A percentile compares a stretch with the other conserved stretches of the same genome.
phyloP scores from a whole-genome alignment of 2,797 vertebrate genomes.

The Melopsittacus undulatus region DNA sequence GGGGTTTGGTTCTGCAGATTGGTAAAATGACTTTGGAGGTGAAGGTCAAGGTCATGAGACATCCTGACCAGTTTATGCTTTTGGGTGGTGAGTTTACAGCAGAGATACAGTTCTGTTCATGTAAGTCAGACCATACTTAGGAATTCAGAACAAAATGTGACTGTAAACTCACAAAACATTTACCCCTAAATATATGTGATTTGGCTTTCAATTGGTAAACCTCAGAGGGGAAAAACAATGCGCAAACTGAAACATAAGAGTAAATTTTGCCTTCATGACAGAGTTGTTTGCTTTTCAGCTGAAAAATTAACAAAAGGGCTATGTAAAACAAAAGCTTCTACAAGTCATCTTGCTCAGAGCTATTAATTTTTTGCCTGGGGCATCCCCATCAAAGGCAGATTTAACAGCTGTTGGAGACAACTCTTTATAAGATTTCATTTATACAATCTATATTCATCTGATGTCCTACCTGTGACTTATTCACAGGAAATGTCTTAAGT shows the following conservation, averaged over 20 bases:
- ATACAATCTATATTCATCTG: background rate
- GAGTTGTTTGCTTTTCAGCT: background rate
- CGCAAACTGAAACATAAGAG: background rate
- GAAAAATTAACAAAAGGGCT: background rate
- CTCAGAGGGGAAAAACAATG: background rate
- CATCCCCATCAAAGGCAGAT: background rate
- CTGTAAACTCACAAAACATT: background rate
- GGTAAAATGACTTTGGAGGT: background rate
- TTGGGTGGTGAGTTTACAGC: background rate
- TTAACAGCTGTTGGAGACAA: background rate
- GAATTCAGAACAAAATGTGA: background rate
- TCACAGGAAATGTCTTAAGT: background rate
- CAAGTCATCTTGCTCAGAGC: background rate
- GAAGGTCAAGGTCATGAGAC: background rate
- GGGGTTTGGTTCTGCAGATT: background rate
- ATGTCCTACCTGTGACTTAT: rapidly evolving
- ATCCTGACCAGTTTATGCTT: background rate
- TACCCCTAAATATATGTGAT: background rate
- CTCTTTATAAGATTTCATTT: background rate
- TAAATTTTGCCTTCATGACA: background rate
- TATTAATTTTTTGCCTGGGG: background rate
- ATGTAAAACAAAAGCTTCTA: background rate
- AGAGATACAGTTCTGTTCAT: background rate
- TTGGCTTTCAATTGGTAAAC: background rate
- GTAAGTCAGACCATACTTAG: background rate